Evolutionary conservation across 2,888 invertebrate species (phyloP).

Genomic region (Macrosiphum euphorbiae): DNA sequence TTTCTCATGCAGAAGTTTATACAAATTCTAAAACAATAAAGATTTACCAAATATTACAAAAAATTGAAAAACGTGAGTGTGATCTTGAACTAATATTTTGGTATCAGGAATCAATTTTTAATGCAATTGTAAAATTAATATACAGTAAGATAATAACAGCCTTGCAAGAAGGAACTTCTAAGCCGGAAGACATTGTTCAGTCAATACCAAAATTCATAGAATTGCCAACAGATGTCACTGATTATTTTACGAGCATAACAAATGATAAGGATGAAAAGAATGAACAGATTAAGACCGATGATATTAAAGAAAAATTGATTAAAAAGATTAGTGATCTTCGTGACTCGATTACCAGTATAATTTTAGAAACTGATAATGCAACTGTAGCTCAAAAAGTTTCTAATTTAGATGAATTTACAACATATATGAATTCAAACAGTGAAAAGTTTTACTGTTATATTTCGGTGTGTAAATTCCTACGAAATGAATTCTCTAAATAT

Average conservation of each 20-base stretch:
- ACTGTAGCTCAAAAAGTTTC: neutral
- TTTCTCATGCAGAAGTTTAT: neutral
- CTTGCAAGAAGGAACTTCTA: fast-evolving
- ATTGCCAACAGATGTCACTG: neutral
- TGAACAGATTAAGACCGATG: no score
- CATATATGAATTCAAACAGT: neutral
- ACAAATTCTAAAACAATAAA: neutral
- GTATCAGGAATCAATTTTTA: neutral
- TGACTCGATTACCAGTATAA: neutral
- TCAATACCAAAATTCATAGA: neutral
- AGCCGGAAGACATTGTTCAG: fast-evolving
- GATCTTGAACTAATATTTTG: neutral
- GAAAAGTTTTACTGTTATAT: neutral
- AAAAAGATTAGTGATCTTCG: neutral
- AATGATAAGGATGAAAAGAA: no score
- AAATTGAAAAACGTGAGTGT: neutral
- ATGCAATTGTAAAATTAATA: neutral
- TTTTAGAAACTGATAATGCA: neutral
- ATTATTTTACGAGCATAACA: neutral
- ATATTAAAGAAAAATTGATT: no score
- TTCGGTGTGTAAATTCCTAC: no score
- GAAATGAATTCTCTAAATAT: no score
- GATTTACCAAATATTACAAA: neutral
- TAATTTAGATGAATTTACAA: neutral
- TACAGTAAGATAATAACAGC: neutral